These are phyloP conservation scores for Zaprionus camerounensis DNA, from an alignment of 1,140 invertebrate genomes.

Conservation along the genomic window DNA sequence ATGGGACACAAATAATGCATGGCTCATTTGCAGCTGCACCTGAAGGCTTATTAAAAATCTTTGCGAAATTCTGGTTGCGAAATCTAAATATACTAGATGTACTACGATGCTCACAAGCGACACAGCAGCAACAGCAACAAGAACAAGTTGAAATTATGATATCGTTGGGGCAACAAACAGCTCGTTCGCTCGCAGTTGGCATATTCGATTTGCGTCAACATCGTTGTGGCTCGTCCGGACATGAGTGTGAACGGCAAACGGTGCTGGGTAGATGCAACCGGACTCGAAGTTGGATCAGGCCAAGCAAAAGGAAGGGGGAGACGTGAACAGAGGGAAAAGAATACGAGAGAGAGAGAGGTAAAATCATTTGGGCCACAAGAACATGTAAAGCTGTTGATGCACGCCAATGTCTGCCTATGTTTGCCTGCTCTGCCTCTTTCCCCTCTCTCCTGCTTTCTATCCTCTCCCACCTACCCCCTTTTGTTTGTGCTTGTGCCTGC, in stretches of 20 bases:
- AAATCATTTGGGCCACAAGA: conserved; percentile 1
- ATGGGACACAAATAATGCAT: conserved; percentile 69
- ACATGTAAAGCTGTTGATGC: conserved; percentile 55
- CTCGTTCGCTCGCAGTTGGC: conserved; percentile 53
- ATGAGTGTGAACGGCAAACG: conserved; percentile 44
- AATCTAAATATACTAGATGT: conserved; percentile 30
- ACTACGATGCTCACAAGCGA: background rate
- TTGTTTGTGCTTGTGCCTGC: conserved; percentile 40
- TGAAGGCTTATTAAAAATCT: conserved; percentile 73
- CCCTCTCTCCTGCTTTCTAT: background rate
- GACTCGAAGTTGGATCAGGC: background rate
- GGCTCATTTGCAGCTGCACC: conserved; percentile 76
- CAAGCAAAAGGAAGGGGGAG: background rate
- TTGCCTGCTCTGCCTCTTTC: background rate
- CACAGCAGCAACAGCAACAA: conserved; percentile 29
- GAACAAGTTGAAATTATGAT: conserved; percentile 70
- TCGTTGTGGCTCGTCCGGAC: conserved; percentile 45
- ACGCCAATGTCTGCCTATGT: conserved; percentile 50
- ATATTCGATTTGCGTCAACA: conserved; percentile 78
- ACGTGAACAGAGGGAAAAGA: background rate
- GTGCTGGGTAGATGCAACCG: background rate
- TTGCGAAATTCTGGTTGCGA: conserved; percentile 1
- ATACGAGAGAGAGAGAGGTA: background rate
- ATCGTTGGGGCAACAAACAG: conserved; percentile 52
- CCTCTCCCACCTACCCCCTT: background rate